Conservation (phyloP, 2,113 vertebrate species). For the Hyla sarda region DNA sequence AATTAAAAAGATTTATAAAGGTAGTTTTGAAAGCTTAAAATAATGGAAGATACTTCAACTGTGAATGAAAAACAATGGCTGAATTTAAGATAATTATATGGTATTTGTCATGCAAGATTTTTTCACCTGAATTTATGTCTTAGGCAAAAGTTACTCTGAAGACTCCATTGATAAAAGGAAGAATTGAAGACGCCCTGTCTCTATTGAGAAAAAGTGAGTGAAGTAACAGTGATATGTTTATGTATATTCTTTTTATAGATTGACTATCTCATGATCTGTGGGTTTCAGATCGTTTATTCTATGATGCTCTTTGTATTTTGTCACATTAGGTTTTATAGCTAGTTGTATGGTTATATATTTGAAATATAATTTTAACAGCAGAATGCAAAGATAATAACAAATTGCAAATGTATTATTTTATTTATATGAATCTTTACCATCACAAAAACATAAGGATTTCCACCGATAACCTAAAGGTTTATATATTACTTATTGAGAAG, state of each 20-base stretch:
- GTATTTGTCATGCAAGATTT: background rate
- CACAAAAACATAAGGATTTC: background rate
- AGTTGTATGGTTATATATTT: background rate
- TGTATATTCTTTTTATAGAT: background rate
- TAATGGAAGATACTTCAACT: too few relatives aligned
- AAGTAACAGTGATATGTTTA: background rate
- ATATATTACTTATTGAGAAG: background rate
- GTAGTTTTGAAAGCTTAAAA: too few relatives aligned
- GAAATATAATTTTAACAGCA: background rate
- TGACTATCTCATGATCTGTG: background rate
- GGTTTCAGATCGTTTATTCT: background rate
- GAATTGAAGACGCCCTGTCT: conserved; percentile 83
- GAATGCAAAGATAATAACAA: background rate
- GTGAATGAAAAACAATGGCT: background rate
- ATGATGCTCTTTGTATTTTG: background rate
- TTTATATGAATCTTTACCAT: background rate
- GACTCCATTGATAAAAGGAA: conserved; percentile 85
- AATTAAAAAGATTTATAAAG: too few relatives aligned
- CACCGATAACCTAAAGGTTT: background rate
- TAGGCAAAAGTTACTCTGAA: conserved; percentile 94
- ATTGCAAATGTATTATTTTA: too few relatives aligned
- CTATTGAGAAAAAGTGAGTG: conserved; percentile 82
- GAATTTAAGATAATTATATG: background rate
- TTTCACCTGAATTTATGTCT: conserved; percentile 50
- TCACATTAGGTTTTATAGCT: background rate